Evolutionary conservation across 2,888 invertebrate genomes (phyloP).

Genomic region (Taphrorychus bicolor): DNA sequence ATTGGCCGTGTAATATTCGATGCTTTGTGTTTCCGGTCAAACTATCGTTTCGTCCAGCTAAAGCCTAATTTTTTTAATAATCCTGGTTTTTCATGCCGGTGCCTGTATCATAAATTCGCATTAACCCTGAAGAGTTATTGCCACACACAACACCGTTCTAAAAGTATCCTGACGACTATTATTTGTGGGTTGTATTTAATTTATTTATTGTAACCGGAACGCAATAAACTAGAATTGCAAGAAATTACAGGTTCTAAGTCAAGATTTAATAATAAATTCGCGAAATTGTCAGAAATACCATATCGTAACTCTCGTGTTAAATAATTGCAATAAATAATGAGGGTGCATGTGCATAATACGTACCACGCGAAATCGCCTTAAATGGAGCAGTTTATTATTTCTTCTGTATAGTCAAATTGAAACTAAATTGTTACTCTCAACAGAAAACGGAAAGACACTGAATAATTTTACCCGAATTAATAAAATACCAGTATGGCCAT

Average conservation of each 20-base stretch:
- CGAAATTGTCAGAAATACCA: constrained; percentile 1
- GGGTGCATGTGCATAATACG: constrained; percentile 27
- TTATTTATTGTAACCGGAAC: no score
- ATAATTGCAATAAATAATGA: constrained; percentile 30
- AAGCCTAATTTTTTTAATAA: neutral
- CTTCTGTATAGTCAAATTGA: constrained; percentile 46
- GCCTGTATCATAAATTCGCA: neutral
- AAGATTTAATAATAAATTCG: constrained; percentile 3
- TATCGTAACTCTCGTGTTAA: constrained; percentile 12
- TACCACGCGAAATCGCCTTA: constrained; percentile 46
- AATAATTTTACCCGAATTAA: constrained; percentile 30
- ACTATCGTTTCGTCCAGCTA: constrained; percentile 7
- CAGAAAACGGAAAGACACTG: constrained; percentile 29
- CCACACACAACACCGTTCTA: neutral
- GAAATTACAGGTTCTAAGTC: neutral
- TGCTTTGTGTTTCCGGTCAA: constrained; percentile 30
- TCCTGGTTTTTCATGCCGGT: neutral
- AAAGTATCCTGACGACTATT: no score
- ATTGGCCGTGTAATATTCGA: constrained; percentile 31
- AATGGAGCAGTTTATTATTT: constrained; percentile 47
- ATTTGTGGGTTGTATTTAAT: no score
- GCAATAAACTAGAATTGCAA: neutral
- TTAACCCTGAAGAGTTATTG: neutral
- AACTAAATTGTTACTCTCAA: constrained; percentile 47
- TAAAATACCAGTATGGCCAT: constrained; percentile 16